Base-by-base conservation (phyloP, 2,113 vertebrate genomes). In the Rhadina sibilatrix region DNA sequence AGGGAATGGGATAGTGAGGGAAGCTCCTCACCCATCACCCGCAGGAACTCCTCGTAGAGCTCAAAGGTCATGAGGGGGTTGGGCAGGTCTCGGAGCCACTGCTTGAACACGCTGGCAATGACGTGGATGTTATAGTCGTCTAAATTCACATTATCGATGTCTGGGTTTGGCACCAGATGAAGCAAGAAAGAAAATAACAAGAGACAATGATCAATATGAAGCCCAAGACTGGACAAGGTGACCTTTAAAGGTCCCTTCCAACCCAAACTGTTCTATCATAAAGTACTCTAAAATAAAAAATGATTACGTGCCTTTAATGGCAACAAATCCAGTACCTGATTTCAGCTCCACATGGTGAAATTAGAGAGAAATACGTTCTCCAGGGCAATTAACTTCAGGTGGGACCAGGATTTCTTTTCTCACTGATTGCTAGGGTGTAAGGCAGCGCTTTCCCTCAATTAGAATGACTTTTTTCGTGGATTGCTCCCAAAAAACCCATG, bases 71-170 rank as follows among this genome's bases (percentile, higher is more conserved):
- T 99, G 77, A 99, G 98, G 35, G 99, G 99, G 96, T 99, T 99
- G 20, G 99, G 99, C 87, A 99, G 98, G 82, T 99, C 99, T 50
- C 99, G 98, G 78, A 99, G 98, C 99, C 99, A 99, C 92, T 99
- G 99, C 95, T 99, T 99, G 96, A 99, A 99, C 27, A 99, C 99
- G 6, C 99, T 99, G 44, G 98, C 99, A 8, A 99, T 99, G 69
- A 99, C 99, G 1, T 99, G 99, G 97, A 99, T 99, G 97, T 99
- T 99, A 97, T 99, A 99, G 97, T 99, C 99, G 2, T 99, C 99
- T 70, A 99, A 98, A 97, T 99, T 99, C 86, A 99, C 98, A 38
- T 75, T 98, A 44, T 99, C 98, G 7, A 99, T 98, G 97, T 99
- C 99, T 99, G 97, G 10, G 88, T 72, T 81, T 56, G 47, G 66